Base-by-base conservation (phyloP, 2,797 vertebrate species). In the Oophaga sylvatica region DNA sequence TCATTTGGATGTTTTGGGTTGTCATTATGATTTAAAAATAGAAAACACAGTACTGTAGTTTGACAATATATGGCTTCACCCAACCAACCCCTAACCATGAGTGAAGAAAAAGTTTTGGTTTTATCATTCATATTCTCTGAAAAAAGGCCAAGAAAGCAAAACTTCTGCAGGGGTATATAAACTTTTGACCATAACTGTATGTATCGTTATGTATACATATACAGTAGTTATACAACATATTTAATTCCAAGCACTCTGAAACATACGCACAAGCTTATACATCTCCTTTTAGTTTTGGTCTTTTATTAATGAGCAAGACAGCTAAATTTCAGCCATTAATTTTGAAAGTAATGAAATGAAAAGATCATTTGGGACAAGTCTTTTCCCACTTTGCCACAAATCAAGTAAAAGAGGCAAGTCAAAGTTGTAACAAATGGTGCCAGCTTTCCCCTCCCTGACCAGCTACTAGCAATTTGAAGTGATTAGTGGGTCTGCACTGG, bases 341-440 rank as follows among this genome's bases (percentile, higher is more conserved):
- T 90, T 89, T 80, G 17, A 88, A 80, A 78, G 67, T 84, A 92
- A 92, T 83, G 88, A 71, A 68, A 89, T 89, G 7, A 59, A 90
- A 90, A 12, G 48, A 89, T 87, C 78, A 84, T 86, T 77, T 91
- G 82, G 86, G 83, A 91, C 67, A 89, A 65, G 53, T 79, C 85
- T 88, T 90, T 87, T 26, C 68, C 0, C 7, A 59, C 9, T 62
- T 59, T 90, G 65, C 79, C 86, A 3, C 53, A 0, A 90, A 88
- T 71, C 90, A 78, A 26, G 9, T 65, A 83, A 70, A 67, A 89
- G 63, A 84, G 31, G 85, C 67, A 29, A 87, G 26, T 82, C 60
- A 73, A 90, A 91, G 67, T 57, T 85, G 41, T 88, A 90, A 88
- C 82, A 81, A 17, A 85, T 91, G 48, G 45, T 91, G 87, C 59